A percentile compares a stretch with the other conserved stretches of the same genome.
These are phyloP conservation scores for Mythimna pallens DNA, from an alignment of 2,888 invertebrate species.

Conservation along the genomic window DNA sequence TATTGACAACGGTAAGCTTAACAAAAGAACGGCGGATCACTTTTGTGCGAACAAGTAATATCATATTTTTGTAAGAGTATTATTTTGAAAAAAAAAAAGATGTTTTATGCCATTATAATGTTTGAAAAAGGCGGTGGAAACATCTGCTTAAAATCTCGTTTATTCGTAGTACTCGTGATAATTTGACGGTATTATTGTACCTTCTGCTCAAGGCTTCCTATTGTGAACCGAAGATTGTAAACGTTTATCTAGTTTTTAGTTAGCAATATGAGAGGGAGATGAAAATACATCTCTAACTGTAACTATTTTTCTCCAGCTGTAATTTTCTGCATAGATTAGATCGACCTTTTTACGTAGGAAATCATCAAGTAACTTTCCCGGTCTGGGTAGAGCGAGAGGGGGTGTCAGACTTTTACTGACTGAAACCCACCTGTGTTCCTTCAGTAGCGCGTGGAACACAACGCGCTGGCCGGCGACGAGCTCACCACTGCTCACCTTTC, in stretches of 20 bases:
- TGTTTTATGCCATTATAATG: background rate
- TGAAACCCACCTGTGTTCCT: too few relatives aligned
- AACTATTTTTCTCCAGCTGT: background rate
- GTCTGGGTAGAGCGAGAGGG: too few relatives aligned
- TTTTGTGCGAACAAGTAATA: slow-evolving; percentile 17
- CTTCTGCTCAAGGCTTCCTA: background rate
- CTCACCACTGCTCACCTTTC: too few relatives aligned
- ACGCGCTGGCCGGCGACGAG: too few relatives aligned
- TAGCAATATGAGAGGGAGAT: background rate
- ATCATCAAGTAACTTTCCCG: too few relatives aligned
- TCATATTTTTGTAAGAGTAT: slow-evolving; percentile 15
- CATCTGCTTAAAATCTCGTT: background rate
- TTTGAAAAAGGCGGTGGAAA: background rate
- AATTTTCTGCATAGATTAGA: too few relatives aligned
- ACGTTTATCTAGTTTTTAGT: background rate
- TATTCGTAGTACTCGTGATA: background rate
- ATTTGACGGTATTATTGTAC: background rate
- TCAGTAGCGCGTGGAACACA: too few relatives aligned
- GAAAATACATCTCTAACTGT: background rate
- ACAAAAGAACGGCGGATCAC: slow-evolving; percentile 21
- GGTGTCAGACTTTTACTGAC: too few relatives aligned
- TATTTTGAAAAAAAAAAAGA: slow-evolving; percentile 14
- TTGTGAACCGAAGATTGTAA: background rate
- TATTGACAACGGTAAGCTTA: slow-evolving; percentile 33
- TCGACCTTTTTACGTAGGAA: too few relatives aligned